Evolutionary conservation across 2,797 vertebrate genomes (phyloP), one percentile per base, ranked within the genome.

Genomic region (Arrhamphus sclerolepis): DNA sequence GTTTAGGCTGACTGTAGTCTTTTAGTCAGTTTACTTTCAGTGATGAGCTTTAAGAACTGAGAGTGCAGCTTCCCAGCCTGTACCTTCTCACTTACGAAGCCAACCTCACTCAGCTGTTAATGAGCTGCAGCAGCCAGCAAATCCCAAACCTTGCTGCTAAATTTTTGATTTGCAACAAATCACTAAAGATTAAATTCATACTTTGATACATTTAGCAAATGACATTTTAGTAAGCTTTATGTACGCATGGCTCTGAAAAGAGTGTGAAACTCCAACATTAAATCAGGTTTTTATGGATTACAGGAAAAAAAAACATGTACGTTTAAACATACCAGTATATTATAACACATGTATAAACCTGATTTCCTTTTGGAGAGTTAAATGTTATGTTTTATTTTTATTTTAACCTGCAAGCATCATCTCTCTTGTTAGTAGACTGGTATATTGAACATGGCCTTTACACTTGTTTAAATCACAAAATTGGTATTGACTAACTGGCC

Each of bases 171-270:
- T 73, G 62, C 63, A 54, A 60, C 59, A 21, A 61, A 34, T 0
- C 31, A 16, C 21, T 50, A 22, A 58, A 57, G 20, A 60, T 24
- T 2, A 68, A 51, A 6, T 1, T 51, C 6, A 22, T n/a, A 44
- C 42, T 34, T 64, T 22, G 5, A 72, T 44, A 29, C 40, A 61
- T 66, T 58, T 52, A 19, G 49, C 28, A 16, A 16, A 14, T 51
- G 16, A 28, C 47, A 55, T 61, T 53, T 38, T 38, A 14, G 34
- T 13, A 4, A 38, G 34, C 11, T 81, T 62, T 80, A 38, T 79
- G 60, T 82, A 7, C 84, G 86, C 88, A 91, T 90, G 86, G 65
- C 77, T 81, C 68, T 72, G n/a, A 68, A 62, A 77, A 65, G 28
- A 56, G 65, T 75, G 78, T 79, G 78, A 87, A 56, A 24, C 80